Percentiles rank a stretch among this genome's conserved stretches.
Evolutionary conservation across 2,888 invertebrate species (phyloP).

Genomic region (Chrysolina haemoptera): DNA sequence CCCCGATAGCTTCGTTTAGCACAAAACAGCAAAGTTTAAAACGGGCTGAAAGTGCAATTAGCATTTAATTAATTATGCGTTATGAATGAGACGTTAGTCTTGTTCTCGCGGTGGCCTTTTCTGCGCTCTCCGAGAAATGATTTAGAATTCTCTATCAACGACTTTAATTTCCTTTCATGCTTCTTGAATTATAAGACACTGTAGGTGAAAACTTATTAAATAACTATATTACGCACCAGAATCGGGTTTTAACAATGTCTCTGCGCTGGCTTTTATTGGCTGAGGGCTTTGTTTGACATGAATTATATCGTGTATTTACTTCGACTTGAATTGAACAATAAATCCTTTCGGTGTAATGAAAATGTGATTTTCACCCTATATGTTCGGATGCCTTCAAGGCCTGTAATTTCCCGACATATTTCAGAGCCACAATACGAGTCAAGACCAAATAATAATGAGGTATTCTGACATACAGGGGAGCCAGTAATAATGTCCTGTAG

Average conservation of each 20-base stretch:
- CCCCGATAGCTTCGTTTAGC: conserved; percentile 65
- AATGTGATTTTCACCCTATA: conserved; percentile 13
- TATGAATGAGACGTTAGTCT: conserved; percentile 66
- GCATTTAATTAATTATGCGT: conserved; percentile 71
- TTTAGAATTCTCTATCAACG: conserved; percentile 58
- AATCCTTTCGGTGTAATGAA: conserved; percentile 18
- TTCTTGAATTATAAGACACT: conserved; percentile 52
- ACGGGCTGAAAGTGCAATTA: conserved; percentile 68
- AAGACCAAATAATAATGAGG: neutral
- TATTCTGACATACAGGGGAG: too few species aligned
- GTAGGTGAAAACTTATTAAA: conserved; percentile 53
- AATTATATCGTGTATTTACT: conserved; percentile 17
- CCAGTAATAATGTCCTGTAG: too few species aligned
- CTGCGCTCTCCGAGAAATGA: conserved; percentile 54
- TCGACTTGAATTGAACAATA: conserved; percentile 12
- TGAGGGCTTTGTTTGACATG: conserved; percentile 15
- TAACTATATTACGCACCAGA: conserved; percentile 53
- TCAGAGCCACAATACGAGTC: neutral
- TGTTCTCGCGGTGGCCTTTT: conserved; percentile 54
- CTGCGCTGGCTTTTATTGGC: conserved; percentile 15
- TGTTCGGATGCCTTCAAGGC: neutral
- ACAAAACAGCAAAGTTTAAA: conserved; percentile 68
- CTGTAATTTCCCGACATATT: neutral
- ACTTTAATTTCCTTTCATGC: conserved; percentile 61
- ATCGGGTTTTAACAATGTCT: conserved; percentile 23